phyloP scores from a whole-genome alignment of 2,888 invertebrate species.

The Nezara viridula region DNA sequence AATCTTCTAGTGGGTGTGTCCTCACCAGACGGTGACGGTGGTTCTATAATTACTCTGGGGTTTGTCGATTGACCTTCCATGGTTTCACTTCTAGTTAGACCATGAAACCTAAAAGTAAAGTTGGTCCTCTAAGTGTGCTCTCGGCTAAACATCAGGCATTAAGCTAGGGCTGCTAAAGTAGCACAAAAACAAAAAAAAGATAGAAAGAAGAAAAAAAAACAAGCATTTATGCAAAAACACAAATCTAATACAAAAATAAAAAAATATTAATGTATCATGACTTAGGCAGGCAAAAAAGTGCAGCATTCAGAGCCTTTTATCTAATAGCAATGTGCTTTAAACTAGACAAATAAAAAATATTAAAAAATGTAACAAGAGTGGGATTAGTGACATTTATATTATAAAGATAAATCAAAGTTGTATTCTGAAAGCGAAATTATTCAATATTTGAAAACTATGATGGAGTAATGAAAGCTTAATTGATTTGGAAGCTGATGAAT shows the following conservation, averaged over 20 bases:
- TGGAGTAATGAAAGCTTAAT: neutral
- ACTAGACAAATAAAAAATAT: slow-evolving; percentile 22
- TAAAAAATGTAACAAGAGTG: neutral
- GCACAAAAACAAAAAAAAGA: slow-evolving; percentile 47
- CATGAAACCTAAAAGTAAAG: slow-evolving; percentile 63
- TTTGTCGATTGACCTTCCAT: slow-evolving; percentile 61
- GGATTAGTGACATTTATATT: slow-evolving; percentile 40
- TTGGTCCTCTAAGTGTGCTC: slow-evolving; percentile 57
- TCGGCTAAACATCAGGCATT: slow-evolving; percentile 48
- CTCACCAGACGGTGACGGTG: slow-evolving; percentile 76
- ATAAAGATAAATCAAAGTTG: slow-evolving; percentile 17
- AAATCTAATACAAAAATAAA: slow-evolving; percentile 30
- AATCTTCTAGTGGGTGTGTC: slow-evolving; percentile 66
- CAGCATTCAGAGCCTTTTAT: slow-evolving; percentile 54
- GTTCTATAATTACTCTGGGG: slow-evolving; percentile 77
- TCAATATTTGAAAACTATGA: neutral
- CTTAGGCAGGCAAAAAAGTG: slow-evolving; percentile 56
- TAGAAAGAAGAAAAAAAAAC: slow-evolving; percentile 13
- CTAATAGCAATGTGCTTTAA: neutral
- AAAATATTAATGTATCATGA: slow-evolving; percentile 41
- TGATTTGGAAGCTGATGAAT: neutral
- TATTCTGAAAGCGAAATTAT: slow-evolving; percentile 41
- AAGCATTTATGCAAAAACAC: slow-evolving; percentile 52
- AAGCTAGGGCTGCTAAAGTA: slow-evolving; percentile 34
- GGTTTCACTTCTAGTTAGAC: slow-evolving; percentile 64